Percentiles rank a stretch among this genome's conserved stretches.
phyloP scores from a whole-genome alignment of 2,888 invertebrate species.

The Oscheius onirici region DNA sequence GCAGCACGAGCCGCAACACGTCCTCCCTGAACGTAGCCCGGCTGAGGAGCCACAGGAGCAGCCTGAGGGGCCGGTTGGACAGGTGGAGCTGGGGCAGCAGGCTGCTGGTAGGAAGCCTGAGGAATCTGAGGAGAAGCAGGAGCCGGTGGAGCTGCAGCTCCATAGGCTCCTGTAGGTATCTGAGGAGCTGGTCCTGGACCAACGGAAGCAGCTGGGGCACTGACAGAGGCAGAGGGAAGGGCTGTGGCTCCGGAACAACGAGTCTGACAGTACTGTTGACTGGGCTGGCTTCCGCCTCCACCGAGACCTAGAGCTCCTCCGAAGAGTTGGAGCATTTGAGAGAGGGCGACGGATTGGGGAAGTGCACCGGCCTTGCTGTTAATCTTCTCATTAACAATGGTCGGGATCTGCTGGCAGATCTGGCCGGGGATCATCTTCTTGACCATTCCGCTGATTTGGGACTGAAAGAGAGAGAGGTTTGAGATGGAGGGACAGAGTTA shows the following conservation, averaged over 20 bases:
- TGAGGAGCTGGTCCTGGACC: slow-evolving; percentile 4
- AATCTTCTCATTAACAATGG: slow-evolving; percentile 62
- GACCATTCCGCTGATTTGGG: slow-evolving; percentile 55
- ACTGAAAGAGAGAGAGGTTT: slow-evolving; percentile 41
- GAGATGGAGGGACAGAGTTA: not conserved
- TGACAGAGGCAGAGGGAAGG: slow-evolving; percentile 14
- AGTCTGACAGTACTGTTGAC: slow-evolving; percentile 37
- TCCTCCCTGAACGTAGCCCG: slow-evolving; percentile 34
- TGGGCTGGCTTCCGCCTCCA: slow-evolving; percentile 22
- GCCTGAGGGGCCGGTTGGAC: slow-evolving; percentile 14
- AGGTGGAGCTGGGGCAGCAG: slow-evolving; percentile 1
- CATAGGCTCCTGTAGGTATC: not conserved
- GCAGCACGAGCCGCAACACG: slow-evolving; percentile 42
- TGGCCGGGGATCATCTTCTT: slow-evolving; percentile 61
- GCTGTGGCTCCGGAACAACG: slow-evolving; percentile 32
- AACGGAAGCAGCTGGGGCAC: not conserved
- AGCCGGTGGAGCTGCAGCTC: slow-evolving; percentile 30
- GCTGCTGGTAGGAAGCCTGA: not conserved
- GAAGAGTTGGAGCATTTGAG: slow-evolving; percentile 61
- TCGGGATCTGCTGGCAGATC: slow-evolving; percentile 63
- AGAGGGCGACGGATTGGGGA: slow-evolving; percentile 61
- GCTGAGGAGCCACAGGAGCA: slow-evolving; percentile 45
- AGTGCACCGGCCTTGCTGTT: slow-evolving; percentile 59
- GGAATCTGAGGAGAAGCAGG: slow-evolving; percentile 23
- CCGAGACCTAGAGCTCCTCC: slow-evolving; percentile 58